phyloP scores from a whole-genome alignment of 2,797 vertebrate genomes.

The Lepus townsendii region DNA sequence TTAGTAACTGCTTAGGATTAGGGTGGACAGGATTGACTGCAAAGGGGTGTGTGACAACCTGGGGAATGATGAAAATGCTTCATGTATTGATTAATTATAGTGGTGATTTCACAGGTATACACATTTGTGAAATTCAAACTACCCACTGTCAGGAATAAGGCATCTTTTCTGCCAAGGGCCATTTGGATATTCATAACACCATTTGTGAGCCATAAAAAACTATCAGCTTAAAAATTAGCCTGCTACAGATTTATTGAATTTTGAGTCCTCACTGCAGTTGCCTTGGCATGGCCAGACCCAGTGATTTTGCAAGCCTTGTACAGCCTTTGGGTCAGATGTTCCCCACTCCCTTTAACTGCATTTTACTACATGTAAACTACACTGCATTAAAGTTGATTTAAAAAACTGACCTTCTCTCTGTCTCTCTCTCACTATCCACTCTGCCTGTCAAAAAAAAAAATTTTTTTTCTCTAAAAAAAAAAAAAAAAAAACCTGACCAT shows the following conservation, averaged over 20 bases:
- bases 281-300: no score
- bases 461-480: no score
- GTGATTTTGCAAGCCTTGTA: no score
- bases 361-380: background rate
- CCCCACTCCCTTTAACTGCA: background rate
- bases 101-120: background rate
- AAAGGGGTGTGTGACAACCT: background rate
- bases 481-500: background rate
- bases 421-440: no score
- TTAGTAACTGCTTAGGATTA: background rate
- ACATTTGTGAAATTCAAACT: conserved; percentile 26
- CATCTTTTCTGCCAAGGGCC: no score
- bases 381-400: background rate
- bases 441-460: background rate
- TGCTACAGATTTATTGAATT: no score
- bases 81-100: background rate
- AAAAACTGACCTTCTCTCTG: background rate
- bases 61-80: background rate
- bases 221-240: no score
- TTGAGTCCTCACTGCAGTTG: no score
- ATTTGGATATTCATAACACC: no score
- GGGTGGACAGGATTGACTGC: background rate
- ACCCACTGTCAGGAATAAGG: background rate
- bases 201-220: no score
- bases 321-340: no score